Base-by-base conservation (phyloP, 2,113 vertebrate genomes). In the Platycercus adscitus region DNA sequence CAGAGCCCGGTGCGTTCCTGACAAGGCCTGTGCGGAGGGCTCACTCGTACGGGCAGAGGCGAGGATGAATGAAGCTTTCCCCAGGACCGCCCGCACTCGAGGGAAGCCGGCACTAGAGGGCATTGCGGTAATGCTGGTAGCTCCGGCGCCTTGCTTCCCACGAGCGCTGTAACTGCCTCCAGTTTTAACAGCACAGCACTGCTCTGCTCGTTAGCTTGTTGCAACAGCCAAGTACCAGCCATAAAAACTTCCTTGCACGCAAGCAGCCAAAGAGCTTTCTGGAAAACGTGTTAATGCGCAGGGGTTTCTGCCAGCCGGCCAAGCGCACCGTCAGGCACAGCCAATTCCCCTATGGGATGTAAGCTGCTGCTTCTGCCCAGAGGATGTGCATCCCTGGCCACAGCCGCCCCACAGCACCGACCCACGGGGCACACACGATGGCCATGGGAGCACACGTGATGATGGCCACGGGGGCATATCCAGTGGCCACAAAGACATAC, bases 281-380 rank as follows among this genome's bases (percentile, higher is more conserved):
- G 91, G 76, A 60, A 60, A 13, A 5, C 2, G 1, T 1, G 11
- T 1, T 19, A 3, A 2, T 2, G 50, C 1, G 4, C 31, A 13
- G 17, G 31, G 29, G 2, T 2, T 10, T 7, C 19, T 29, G 63
- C 41, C 50, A 28, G 47, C 37, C 7, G 17, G 1, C 23, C 56
- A 4, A 47, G 60, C 4, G 1, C 3, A 6, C 4, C 2, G 5
- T 31, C 31, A 1, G 41, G 26, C 33, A 18, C 49, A 5, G 6
- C 9, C 2, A 13, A 2, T 11, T 2, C 12, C 23, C 33, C 37
- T 4, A 1, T 0, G 44, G 49, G 69, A 31, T 31, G 3, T 1
- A 0, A 6, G 7, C n/a, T 17, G 53, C 2, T 9, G 0, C 7
- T 23, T n/a, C 29, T 11, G 44, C 25, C 26, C 18, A 0, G 52